Conservation (phyloP, 2,113 vertebrate genomes). For the Salminus brasiliensis region DNA sequence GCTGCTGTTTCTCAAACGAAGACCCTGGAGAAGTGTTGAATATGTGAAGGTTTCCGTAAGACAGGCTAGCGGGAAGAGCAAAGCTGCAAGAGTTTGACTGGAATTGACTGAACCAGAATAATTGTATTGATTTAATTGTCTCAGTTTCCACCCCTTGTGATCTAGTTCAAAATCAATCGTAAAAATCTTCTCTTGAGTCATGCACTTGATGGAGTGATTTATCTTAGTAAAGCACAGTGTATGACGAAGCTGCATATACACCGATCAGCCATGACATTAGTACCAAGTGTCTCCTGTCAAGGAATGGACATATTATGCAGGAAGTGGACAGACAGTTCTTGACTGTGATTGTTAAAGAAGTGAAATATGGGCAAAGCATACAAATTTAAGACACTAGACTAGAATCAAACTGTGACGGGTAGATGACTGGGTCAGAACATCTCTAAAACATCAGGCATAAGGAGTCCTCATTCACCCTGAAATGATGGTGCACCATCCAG, state of each 20-base stretch:
- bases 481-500: too few species aligned
- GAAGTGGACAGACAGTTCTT: too few species aligned
- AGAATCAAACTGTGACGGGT: too few species aligned
- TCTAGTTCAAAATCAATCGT: neutral
- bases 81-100: neutral
- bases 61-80: neutral
- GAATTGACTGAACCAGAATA: constrained; percentile 1
- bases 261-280: neutral
- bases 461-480: too few species aligned
- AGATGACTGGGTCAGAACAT: too few species aligned
- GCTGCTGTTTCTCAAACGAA: neutral
- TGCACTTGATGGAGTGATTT: neutral
- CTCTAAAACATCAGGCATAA: too few species aligned
- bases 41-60: neutral
- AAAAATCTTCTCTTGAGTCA: neutral
- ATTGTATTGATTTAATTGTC: constrained; percentile 4
- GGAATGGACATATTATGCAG: too few species aligned
- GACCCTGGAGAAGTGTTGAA: neutral
- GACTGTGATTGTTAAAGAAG: too few species aligned
- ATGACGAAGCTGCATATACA: neutral
- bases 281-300: too few species aligned
- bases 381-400: too few species aligned
- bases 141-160: neutral
- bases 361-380: too few species aligned
- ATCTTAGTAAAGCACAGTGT: neutral